Evolutionary conservation across 2,888 invertebrate genomes (phyloP).

Genomic region (Sphaeridia pumilis): DNA sequence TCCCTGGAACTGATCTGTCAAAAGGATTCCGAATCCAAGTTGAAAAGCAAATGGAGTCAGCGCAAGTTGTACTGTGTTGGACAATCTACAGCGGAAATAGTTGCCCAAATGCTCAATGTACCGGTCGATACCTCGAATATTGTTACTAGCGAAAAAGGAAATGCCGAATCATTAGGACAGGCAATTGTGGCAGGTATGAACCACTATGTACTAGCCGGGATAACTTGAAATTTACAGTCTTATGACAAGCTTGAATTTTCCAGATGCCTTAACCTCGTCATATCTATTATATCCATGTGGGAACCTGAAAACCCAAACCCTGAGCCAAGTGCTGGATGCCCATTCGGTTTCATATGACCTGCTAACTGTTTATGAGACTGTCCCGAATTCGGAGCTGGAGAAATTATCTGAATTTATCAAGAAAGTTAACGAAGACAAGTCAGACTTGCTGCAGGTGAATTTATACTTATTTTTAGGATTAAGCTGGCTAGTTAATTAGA

Average conservation of each 20-base stretch:
- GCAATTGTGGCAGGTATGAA: slow-evolving; percentile 17
- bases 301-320: slow-evolving; percentile 14
- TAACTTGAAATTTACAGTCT: background rate
- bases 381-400: slow-evolving; percentile 13
- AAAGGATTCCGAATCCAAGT: no score
- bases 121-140: background rate
- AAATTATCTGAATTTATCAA: no score
- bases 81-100: slow-evolving; percentile 14
- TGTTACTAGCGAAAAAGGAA: slow-evolving; percentile 15
- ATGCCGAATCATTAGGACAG: slow-evolving; percentile 20
- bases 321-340: slow-evolving; percentile 9
- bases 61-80: slow-evolving; percentile 24
- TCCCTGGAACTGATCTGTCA: slow-evolving; percentile 6
- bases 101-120: slow-evolving; percentile 4
- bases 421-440: no score
- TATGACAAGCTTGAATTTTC: background rate
- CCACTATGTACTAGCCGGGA: background rate
- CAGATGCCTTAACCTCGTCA: background rate
- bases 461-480: no score
- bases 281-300: slow-evolving; percentile 27
- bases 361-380: slow-evolving; percentile 18
- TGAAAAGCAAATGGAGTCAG: slow-evolving; percentile 15
- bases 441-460: no score
- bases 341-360: slow-evolving; percentile 10
- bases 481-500: no score